phyloP scores from a whole-genome alignment of 2,888 invertebrate genomes.

The Dascillus cervinus region DNA sequence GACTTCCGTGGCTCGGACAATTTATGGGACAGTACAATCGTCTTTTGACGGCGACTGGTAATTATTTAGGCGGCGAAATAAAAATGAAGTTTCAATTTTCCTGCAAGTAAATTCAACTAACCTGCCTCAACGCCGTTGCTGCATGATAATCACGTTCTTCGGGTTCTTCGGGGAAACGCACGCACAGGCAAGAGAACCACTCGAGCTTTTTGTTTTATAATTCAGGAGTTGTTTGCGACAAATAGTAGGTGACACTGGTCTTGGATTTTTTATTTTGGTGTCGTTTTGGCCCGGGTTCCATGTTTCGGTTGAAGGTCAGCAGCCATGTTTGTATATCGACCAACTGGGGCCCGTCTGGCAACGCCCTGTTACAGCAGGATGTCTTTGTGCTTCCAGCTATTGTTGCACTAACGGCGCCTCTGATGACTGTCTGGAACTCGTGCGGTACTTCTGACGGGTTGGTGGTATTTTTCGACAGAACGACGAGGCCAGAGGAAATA shows the following conservation, averaged over 20 bases:
- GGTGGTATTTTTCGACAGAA: too few species aligned
- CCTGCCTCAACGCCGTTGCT: constrained; percentile 21
- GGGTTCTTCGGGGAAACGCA: too few species aligned
- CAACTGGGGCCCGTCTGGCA: constrained; percentile 37
- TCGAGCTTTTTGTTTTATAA: constrained; percentile 4
- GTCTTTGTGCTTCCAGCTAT: constrained; percentile 21
- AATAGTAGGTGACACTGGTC: constrained; percentile 35
- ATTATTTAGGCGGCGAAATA: too few species aligned
- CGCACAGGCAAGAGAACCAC: too few species aligned
- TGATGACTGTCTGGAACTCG: constrained; percentile 10
- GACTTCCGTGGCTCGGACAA: too few species aligned
- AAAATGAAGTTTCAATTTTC: too few species aligned
- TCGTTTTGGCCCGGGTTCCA: constrained; percentile 30
- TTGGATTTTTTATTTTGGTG: constrained; percentile 26
- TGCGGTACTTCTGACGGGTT: too few species aligned
- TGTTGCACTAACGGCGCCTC: constrained; percentile 14
- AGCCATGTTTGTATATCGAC: constrained; percentile 42
- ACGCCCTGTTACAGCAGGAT: constrained; percentile 36
- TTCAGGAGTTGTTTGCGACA: constrained; percentile 21
- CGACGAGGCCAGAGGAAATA: too few species aligned
- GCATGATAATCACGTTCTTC: too few species aligned
- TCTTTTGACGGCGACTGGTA: too few species aligned
- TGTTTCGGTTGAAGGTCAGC: constrained; percentile 34
- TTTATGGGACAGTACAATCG: too few species aligned
- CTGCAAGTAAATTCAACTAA: constrained; percentile 10